Evolutionary conservation across 2,113 vertebrate genomes (phyloP).

Genomic region (Mirounga angustirostris): DNA sequence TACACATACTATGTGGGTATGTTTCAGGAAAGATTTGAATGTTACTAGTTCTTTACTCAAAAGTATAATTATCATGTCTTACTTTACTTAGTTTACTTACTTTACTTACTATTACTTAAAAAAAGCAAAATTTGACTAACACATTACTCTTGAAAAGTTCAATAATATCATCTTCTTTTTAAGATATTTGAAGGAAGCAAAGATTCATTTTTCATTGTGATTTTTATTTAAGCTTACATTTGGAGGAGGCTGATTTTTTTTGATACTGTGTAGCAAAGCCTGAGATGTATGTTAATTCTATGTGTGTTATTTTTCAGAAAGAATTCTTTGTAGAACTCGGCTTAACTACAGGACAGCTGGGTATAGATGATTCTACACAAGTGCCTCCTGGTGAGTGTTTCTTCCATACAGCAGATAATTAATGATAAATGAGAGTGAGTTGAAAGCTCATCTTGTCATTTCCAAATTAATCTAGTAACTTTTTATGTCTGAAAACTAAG

Average conservation of each 20-base stretch:
- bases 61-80: constrained; percentile 33
- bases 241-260: constrained; percentile 32
- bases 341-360: constrained; percentile 93
- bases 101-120: background rate
- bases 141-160: constrained; percentile 3
- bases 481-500: background rate
- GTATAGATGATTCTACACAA: constrained; percentile 95
- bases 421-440: background rate
- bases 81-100: background rate
- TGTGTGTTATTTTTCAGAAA: constrained; percentile 89
- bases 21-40: constrained; percentile 42
- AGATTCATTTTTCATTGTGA: constrained; percentile 38
- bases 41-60: constrained; percentile 32
- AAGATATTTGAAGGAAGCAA: constrained; percentile 46
- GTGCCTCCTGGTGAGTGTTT: constrained; percentile 93
- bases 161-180: background rate
- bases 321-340: constrained; percentile 93
- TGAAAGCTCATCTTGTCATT: background rate
- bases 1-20: background rate
- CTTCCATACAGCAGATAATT: background rate
- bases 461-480: background rate
- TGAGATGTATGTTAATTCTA: constrained; percentile 56
- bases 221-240: constrained; percentile 54
- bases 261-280: background rate
- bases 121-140: constrained; percentile 27